Conservation (phyloP, 2,888 invertebrate genomes). For the Perithous albicinctus region DNA sequence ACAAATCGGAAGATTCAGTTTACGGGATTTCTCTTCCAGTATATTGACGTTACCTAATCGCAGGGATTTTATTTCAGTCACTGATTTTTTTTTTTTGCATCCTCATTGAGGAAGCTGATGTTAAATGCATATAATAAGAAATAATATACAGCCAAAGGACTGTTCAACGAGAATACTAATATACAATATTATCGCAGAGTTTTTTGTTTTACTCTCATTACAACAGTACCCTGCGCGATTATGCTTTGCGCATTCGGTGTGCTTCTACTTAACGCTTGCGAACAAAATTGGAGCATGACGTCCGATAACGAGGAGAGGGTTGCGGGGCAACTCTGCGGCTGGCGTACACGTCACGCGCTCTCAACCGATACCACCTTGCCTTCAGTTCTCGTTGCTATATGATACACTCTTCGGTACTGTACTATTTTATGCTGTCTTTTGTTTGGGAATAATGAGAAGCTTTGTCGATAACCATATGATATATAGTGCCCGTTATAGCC, state of each 20-base stretch:
- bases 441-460: not conserved
- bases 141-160: not conserved
- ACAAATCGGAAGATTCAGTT: too few relatives aligned
- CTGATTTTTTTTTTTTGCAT: not conserved
- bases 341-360: constrained; percentile 22
- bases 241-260: constrained; percentile 5
- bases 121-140: not conserved
- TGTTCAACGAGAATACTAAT: not conserved
- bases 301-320: constrained; percentile 54
- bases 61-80: too few relatives aligned
- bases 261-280: not conserved
- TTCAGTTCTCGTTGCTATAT: constrained; percentile 5
- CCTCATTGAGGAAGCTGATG: not conserved
- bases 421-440: not conserved
- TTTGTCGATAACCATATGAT: not conserved
- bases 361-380: constrained; percentile 19
- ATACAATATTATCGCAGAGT: not conserved
- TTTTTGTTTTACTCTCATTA: constrained; percentile 40
- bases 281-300: constrained; percentile 59
- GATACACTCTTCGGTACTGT: not conserved
- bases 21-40: too few relatives aligned
- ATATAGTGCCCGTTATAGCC: too few relatives aligned
- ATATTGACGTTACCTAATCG: too few relatives aligned
- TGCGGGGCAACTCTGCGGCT: not conserved
- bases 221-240: not conserved